Percentiles rank a stretch among this genome's conserved stretches.
phyloP scores from a whole-genome alignment of 2,797 vertebrate genomes.

The Falco columbarius region DNA sequence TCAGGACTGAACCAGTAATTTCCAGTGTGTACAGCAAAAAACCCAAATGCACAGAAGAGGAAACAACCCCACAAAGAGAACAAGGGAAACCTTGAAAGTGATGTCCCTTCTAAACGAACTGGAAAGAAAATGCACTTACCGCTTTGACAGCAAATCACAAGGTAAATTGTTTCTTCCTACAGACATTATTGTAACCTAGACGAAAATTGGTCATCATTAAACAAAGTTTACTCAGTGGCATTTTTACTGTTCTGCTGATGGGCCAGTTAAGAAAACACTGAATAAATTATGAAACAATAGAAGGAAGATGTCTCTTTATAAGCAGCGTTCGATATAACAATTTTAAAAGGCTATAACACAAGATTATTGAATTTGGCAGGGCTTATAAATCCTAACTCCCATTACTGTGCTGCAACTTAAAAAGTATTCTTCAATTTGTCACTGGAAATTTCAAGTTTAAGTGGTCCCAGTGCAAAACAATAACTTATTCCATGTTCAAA shows the following conservation, averaged over 20 bases:
- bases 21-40: neutral
- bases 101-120: slow-evolving; percentile 42
- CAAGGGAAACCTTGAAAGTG: slow-evolving; percentile 3
- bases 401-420: slow-evolving; percentile 1
- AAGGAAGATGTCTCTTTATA: slow-evolving; percentile 35
- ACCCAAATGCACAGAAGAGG: neutral
- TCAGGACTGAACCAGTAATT: neutral
- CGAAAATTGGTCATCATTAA: slow-evolving; percentile 64
- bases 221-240: slow-evolving; percentile 64
- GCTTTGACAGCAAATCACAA: slow-evolving; percentile 41
- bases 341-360: slow-evolving; percentile 66
- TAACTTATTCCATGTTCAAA: neutral
- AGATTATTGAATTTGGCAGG: slow-evolving; percentile 67
- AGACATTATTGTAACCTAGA: slow-evolving; percentile 58
- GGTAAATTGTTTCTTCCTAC: slow-evolving; percentile 62
- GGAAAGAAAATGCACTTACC: slow-evolving; percentile 47
- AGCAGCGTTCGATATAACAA: slow-evolving; percentile 51
- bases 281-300: slow-evolving; percentile 71
- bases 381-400: slow-evolving; percentile 60
- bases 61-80: slow-evolving; percentile 2
- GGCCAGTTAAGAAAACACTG: slow-evolving; percentile 59
- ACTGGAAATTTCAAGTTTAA: slow-evolving; percentile 32
- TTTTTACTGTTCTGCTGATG: slow-evolving; percentile 64
- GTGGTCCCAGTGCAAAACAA: slow-evolving; percentile 6
- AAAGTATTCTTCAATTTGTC: slow-evolving; percentile 25